phyloP scores from a whole-genome alignment of 2,797 vertebrate species.

The Myoxocephalus aenaeus region DNA sequence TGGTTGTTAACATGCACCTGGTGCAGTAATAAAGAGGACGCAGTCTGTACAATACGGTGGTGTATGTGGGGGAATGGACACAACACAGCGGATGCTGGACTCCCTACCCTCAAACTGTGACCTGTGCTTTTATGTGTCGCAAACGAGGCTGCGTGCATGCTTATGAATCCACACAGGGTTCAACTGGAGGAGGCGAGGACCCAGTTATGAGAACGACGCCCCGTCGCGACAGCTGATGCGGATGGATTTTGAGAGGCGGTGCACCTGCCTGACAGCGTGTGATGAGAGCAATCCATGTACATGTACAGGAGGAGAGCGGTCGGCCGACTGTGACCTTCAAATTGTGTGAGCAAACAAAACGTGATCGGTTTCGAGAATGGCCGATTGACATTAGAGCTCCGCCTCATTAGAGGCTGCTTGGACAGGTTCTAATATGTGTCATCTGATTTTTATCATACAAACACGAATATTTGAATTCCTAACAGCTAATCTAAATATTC shows the following conservation, averaged over 20 bases:
- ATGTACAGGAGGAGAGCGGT: slow-evolving; percentile 4
- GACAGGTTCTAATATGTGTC: neutral
- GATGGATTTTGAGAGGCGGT: slow-evolving; percentile 7
- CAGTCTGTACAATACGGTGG: neutral
- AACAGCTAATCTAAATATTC: slow-evolving; percentile 4
- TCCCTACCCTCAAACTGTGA: neutral
- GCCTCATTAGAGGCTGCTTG: slow-evolving; percentile 5
- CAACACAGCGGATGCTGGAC: slow-evolving; percentile 2
- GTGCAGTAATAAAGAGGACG: slow-evolving; percentile 13
- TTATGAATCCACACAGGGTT: slow-evolving; percentile 1
- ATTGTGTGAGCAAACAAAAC: slow-evolving; percentile 3
- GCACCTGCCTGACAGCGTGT: slow-evolving; percentile 23
- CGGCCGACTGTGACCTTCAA: neutral
- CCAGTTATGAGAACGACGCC: slow-evolving; percentile 14
- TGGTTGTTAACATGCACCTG: slow-evolving; percentile 13
- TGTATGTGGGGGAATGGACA: neutral
- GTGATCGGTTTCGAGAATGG: neutral
- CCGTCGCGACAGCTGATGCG: slow-evolving; percentile 4
- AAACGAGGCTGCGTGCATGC: slow-evolving; percentile 21
- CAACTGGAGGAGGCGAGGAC: slow-evolving; percentile 11
- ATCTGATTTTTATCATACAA: slow-evolving; percentile 11
- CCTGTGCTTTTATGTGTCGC: slow-evolving; percentile 18
- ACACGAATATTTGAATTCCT: slow-evolving; percentile 1
- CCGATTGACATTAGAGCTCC: slow-evolving; percentile 11
- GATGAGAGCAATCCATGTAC: slow-evolving; percentile 35